phyloP scores from a whole-genome alignment of 2,888 invertebrate genomes.

The Apamea anceps region DNA sequence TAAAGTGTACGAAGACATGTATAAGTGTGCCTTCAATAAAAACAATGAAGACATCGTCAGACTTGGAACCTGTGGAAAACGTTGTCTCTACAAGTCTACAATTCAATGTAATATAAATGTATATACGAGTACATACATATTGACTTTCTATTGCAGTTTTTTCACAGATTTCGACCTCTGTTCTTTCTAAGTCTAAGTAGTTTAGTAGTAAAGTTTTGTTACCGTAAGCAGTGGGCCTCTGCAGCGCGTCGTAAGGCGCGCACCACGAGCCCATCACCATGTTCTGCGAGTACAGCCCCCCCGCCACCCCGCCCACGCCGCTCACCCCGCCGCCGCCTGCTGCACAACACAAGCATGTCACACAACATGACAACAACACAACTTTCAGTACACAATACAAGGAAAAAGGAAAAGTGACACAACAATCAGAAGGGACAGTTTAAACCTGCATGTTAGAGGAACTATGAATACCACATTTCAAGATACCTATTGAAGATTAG shows the following conservation, averaged over 20 bases:
- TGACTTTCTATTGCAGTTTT: not conserved
- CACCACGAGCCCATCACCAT: conserved; percentile 95
- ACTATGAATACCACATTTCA: not conserved
- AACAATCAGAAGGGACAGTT: not conserved
- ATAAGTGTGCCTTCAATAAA: not conserved
- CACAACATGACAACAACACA: conserved; percentile 13
- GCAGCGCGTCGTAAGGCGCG: conserved; percentile 94
- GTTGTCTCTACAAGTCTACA: not conserved
- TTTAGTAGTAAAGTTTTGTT: conserved; percentile 54
- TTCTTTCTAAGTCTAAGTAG: no score
- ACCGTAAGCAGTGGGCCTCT: conserved; percentile 95
- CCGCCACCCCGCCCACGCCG: conserved; percentile 86
- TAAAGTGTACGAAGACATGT: not conserved
- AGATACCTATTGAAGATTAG: not conserved
- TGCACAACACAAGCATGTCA: conserved; percentile 37
- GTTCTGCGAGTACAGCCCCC: conserved; percentile 94
- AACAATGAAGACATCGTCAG: not conserved
- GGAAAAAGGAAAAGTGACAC: conserved; percentile 8
- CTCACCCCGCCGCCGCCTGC: conserved; percentile 78
- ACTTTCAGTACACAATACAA: conserved; percentile 3
- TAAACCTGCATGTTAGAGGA: not conserved
- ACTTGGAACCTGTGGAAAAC: not conserved
- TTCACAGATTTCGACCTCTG: not conserved
- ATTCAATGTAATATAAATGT: not conserved
- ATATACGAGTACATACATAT: not conserved